Conservation (phyloP, 2,888 invertebrate species). For the Palloptera scutellata region DNA sequence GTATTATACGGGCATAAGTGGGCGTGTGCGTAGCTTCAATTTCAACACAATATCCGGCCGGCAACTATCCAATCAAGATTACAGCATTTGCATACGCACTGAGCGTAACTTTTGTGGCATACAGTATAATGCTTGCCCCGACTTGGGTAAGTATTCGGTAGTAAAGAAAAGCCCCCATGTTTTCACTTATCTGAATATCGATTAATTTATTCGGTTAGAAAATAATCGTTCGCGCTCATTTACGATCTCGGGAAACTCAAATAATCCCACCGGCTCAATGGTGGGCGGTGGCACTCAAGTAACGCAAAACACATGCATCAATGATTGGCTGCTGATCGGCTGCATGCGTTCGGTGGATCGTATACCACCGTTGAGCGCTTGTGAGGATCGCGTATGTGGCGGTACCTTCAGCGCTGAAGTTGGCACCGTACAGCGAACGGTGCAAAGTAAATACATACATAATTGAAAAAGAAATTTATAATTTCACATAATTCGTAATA, state of each 20-base stretch:
- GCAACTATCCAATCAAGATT: conserved; percentile 88
- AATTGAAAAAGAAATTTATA: not conserved
- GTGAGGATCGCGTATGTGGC: conserved; percentile 84
- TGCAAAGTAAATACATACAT: conserved; percentile 75
- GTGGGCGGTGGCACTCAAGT: conserved; percentile 72
- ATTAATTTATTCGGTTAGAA: conserved; percentile 60
- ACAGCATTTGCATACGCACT: conserved; percentile 83
- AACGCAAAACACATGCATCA: conserved; percentile 75
- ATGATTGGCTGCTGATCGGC: conserved; percentile 83
- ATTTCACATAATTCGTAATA: not conserved
- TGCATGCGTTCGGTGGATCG: conserved; percentile 69
- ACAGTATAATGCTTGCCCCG: conserved; percentile 79
- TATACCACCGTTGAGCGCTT: conserved; percentile 69
- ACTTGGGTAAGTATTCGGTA: conserved; percentile 67
- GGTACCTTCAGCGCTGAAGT: conserved; percentile 81
- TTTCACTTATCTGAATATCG: not conserved
- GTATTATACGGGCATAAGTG: conserved; percentile 73
- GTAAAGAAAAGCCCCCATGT: no score
- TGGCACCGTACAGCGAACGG: conserved; percentile 72
- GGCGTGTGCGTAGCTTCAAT: conserved; percentile 84
- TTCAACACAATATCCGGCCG: conserved; percentile 78
- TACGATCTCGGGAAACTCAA: conserved; percentile 81
- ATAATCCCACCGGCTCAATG: conserved; percentile 74
- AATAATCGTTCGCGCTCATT: conserved; percentile 79
- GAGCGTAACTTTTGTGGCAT: conserved; percentile 89